Evolutionary conservation across 2,113 vertebrate genomes (phyloP).

Genomic region (Petrocephalus zakoni): DNA sequence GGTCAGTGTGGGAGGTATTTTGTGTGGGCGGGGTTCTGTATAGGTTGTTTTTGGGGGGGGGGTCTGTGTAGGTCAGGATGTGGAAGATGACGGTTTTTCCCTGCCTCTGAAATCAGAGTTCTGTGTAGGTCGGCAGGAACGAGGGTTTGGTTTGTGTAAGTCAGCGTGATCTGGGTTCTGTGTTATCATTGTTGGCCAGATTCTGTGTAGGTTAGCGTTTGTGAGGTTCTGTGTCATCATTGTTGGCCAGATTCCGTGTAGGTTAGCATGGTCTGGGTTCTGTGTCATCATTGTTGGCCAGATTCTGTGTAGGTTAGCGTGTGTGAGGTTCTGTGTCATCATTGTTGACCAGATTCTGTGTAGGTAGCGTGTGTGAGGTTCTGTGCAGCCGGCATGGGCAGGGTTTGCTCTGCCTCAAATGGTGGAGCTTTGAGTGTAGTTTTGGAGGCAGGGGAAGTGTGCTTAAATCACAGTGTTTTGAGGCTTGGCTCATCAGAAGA

Average conservation of each 20-base stretch:
- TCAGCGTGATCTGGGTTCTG: not conserved
- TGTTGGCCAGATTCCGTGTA: not conserved
- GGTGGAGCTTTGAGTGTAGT: not conserved
- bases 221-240: not conserved
- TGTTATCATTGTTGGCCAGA: not conserved
- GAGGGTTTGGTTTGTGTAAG: not conserved
- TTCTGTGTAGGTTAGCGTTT: not conserved
- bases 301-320: not conserved
- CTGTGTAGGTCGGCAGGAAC: not conserved
- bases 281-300: not conserved
- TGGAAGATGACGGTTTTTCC: too few relatives aligned
- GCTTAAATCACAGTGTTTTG: not conserved
- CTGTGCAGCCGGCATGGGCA: not conserved
- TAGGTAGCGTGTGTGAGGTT: not conserved
- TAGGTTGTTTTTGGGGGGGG: too few relatives aligned
- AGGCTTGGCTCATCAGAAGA: not conserved
- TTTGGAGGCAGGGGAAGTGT: not conserved
- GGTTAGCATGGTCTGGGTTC: not conserved
- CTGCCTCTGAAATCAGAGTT: not conserved
- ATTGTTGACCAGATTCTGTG: too few relatives aligned
- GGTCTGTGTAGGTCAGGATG: too few relatives aligned
- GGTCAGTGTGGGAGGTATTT: not conserved
- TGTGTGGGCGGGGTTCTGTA: not conserved
- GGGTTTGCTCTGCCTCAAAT: not conserved
- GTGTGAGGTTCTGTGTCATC: not conserved